Percentiles rank a stretch among this genome's conserved stretches.
Conservation (phyloP, 2,888 invertebrate species). For the Cactoblastis cactorum region DNA sequence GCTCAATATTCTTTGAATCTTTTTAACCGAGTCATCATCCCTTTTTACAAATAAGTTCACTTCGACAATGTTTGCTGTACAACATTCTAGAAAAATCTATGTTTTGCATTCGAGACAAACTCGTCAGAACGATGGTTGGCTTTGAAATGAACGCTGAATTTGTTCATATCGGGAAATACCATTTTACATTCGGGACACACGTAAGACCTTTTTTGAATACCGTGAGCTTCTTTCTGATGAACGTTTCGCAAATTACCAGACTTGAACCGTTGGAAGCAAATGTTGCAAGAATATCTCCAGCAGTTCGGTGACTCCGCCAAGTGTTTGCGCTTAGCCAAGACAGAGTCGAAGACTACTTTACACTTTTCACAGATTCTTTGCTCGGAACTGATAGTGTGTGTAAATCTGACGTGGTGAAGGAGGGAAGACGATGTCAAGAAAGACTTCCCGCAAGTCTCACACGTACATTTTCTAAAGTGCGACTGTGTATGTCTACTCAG, state of each 20-base stretch:
- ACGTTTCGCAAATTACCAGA: slow-evolving; percentile 20
- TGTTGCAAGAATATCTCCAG: slow-evolving; percentile 22
- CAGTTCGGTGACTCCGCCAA: slow-evolving; percentile 13
- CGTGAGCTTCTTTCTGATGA: slow-evolving; percentile 20
- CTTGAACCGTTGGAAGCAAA: slow-evolving; percentile 23
- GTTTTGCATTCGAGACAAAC: slow-evolving; percentile 37
- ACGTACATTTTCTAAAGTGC: slow-evolving; percentile 51
- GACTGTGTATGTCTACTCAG: slow-evolving; percentile 50
- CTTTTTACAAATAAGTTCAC: too few species aligned
- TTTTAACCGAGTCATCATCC: too few species aligned
- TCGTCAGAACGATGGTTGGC: slow-evolving; percentile 32
- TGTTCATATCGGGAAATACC: slow-evolving; percentile 2
- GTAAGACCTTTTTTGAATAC: slow-evolving; percentile 17
- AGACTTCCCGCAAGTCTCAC: slow-evolving; percentile 55
- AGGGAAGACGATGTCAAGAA: slow-evolving; percentile 41
- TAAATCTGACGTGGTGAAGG: slow-evolving; percentile 33
- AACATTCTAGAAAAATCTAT: slow-evolving; percentile 17
- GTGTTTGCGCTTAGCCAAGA: slow-evolving; percentile 37
- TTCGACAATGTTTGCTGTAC: too few species aligned
- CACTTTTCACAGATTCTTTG: slow-evolving; percentile 41
- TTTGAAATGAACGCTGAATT: slow-evolving; percentile 9
- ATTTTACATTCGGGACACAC: slow-evolving; percentile 21
- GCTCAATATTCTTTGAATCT: too few species aligned
- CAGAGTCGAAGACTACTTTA: slow-evolving; percentile 36
- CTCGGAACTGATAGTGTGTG: slow-evolving; percentile 26